Conservation (phyloP, 2,797 vertebrate genomes). For the Scomberomorus guttatus region DNA sequence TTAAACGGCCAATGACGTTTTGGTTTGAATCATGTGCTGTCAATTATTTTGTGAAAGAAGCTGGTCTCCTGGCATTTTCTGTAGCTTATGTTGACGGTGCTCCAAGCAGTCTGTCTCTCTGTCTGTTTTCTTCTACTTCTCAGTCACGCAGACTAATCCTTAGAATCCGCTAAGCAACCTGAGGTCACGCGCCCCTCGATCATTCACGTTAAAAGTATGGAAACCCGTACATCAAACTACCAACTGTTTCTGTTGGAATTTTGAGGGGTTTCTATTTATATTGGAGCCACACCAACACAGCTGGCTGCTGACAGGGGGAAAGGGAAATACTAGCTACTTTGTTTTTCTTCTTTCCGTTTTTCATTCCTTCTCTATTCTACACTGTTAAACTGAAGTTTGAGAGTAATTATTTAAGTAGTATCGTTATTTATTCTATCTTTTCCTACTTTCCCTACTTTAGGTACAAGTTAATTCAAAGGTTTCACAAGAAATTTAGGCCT, state of each 20-base stretch:
- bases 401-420: background rate
- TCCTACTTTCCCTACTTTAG: constrained; percentile 17
- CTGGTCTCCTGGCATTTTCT: constrained; percentile 46
- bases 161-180: constrained; percentile 45
- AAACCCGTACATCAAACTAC: constrained; percentile 57
- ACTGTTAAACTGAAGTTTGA: constrained; percentile 44
- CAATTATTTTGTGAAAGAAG: constrained; percentile 2
- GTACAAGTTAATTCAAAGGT: constrained; percentile 19
- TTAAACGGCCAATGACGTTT: background rate
- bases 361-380: constrained; percentile 49
- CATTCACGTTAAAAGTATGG: constrained; percentile 43
- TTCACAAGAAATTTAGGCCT: constrained; percentile 4
- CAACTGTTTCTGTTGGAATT: constrained; percentile 64
- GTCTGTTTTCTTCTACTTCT: constrained; percentile 45
- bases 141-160: constrained; percentile 51
- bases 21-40: background rate
- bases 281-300: constrained; percentile 73
- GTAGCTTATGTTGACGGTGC: background rate
- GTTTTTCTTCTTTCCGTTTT: constrained; percentile 55
- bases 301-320: constrained; percentile 66
- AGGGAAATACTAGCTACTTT: constrained; percentile 64
- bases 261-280: constrained; percentile 62
- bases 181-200: constrained; percentile 53
- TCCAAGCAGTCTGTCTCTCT: constrained; percentile 18
- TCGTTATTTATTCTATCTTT: constrained; percentile 15